These are phyloP conservation scores for Globicephala melas DNA, from an alignment of 2,113 vertebrate genomes.

Conservation along the genomic window DNA sequence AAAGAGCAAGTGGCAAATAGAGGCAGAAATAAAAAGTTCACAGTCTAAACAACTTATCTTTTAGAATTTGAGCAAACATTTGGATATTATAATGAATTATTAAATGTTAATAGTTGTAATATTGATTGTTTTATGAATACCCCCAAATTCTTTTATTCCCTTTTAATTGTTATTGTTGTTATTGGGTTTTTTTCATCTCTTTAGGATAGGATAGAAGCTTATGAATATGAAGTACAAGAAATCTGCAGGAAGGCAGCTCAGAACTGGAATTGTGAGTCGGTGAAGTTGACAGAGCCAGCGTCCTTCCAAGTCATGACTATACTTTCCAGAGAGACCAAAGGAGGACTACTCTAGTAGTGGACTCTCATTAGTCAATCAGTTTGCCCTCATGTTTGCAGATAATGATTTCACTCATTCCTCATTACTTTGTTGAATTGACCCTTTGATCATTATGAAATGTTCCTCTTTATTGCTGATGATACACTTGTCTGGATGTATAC, in stretches of 20 bases:
- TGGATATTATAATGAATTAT: neutral
- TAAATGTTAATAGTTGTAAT: neutral
- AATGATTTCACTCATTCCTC: neutral
- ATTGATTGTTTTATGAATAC: neutral
- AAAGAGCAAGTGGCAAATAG: slow-evolving; percentile 9
- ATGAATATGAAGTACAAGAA: neutral
- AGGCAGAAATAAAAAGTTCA: neutral
- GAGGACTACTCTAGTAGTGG: neutral
- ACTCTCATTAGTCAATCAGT: neutral
- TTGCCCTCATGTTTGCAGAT: neutral
- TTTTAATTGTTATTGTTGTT: neutral
- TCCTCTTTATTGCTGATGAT: neutral
- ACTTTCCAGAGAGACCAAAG: neutral
- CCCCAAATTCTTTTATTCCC: neutral
- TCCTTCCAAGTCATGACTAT: neutral
- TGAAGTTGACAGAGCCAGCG: neutral
- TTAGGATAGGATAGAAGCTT: neutral
- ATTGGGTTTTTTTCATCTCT: neutral
- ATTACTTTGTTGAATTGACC: neutral
- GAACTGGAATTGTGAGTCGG: neutral
- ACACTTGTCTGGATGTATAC: neutral
- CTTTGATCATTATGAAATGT: neutral
- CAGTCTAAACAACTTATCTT: neutral
- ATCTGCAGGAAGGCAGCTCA: neutral
- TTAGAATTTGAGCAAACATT: neutral